Percentiles rank a stretch among this genome's conserved stretches.
phyloP scores from a whole-genome alignment of 2,797 vertebrate genomes.

The Neosilurus hyrtlii region DNA sequence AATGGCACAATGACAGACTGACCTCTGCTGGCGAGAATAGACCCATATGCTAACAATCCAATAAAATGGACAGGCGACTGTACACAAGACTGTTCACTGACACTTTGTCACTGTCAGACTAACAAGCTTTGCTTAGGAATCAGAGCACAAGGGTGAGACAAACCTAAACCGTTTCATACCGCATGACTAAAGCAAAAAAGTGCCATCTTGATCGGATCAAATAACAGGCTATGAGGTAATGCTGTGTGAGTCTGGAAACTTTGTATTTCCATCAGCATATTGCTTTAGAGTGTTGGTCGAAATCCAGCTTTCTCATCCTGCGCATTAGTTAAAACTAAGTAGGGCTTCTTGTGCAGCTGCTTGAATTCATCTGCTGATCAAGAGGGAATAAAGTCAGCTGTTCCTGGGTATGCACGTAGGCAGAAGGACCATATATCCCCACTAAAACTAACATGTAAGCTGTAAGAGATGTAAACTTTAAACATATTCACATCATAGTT shows the following conservation, averaged over 20 bases:
- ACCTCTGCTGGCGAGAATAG: slow-evolving; percentile 52
- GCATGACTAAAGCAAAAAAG: background rate
- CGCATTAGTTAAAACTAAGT: slow-evolving; percentile 22
- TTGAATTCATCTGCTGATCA: slow-evolving; percentile 41
- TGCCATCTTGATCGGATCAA: background rate
- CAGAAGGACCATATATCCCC: background rate
- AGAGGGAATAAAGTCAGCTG: slow-evolving; percentile 42
- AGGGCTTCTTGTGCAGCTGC: slow-evolving; percentile 38
- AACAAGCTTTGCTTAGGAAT: background rate
- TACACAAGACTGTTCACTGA: slow-evolving; percentile 1
- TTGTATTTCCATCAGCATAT: slow-evolving; percentile 14
- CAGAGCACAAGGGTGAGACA: background rate
- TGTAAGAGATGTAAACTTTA: background rate
- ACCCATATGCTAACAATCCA: slow-evolving; percentile 27
- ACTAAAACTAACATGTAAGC: slow-evolving; percentile 1
- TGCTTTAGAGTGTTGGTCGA: slow-evolving; percentile 24
- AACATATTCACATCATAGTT: background rate
- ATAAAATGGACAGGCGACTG: slow-evolving; percentile 13
- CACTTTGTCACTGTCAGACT: slow-evolving; percentile 1
- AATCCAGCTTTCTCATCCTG: slow-evolving; percentile 7
- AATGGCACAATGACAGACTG: slow-evolving; percentile 51
- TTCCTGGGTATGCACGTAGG: slow-evolving; percentile 15
- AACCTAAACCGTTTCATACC: background rate
- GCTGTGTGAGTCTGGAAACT: background rate
- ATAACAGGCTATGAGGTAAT: slow-evolving; percentile 11